Evolutionary conservation across 2,113 vertebrate species (phyloP).

Genomic region (Delphinus delphis): DNA sequence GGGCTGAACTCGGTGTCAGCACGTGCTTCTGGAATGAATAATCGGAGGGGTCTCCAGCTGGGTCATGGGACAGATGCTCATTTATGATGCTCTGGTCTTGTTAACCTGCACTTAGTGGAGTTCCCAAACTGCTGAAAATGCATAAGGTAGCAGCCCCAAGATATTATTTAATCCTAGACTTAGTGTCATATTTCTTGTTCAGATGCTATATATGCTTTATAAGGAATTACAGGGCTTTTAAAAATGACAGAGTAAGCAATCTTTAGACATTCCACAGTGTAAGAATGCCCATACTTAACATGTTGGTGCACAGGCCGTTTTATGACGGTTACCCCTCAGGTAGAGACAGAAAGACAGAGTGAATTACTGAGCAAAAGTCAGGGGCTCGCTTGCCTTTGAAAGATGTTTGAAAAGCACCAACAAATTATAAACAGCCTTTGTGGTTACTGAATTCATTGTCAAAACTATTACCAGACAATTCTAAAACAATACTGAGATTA

Average conservation of each 20-base stretch:
- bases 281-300: conserved; percentile 40
- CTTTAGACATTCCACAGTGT: conserved; percentile 51
- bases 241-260: conserved; percentile 71
- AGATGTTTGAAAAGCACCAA: conserved; percentile 60
- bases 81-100: conserved; percentile 60
- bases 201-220: conserved; percentile 64
- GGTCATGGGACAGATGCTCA: conserved; percentile 75
- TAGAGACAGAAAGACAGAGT: conserved; percentile 26
- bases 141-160: conserved; percentile 60
- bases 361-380: conserved; percentile 53
- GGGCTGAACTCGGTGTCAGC: conserved; percentile 46
- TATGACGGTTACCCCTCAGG: conserved; percentile 37
- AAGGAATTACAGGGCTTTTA: conserved; percentile 67
- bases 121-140: conserved; percentile 58
- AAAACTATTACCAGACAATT: conserved; percentile 66
- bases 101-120: conserved; percentile 68
- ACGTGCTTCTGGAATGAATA: conserved; percentile 70
- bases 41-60: conserved; percentile 64
- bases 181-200: conserved; percentile 71
- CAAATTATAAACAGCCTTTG: conserved; percentile 66
- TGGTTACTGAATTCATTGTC: conserved; percentile 53
- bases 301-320: conserved; percentile 27
- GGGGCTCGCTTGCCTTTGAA: conserved; percentile 47
- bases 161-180: conserved; percentile 68
- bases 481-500: conserved; percentile 64